Evolutionary conservation across 2,113 vertebrate genomes (phyloP).

Genomic region (Meriones unguiculatus): DNA sequence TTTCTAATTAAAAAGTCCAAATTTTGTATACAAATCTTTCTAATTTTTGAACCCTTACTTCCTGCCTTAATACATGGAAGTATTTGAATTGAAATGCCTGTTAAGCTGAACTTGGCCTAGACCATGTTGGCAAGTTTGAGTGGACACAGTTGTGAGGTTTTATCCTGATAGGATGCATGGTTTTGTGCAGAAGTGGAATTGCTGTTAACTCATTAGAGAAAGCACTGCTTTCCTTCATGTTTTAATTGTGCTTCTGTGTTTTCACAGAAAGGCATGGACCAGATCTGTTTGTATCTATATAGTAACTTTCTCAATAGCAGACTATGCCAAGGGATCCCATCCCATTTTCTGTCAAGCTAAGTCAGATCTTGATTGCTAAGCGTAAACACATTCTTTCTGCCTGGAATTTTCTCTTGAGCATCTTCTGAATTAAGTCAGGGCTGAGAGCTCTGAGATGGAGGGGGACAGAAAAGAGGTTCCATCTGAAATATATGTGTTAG

Average conservation of each 20-base stretch:
- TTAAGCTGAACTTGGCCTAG: constrained; percentile 34
- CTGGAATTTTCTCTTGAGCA: constrained; percentile 55
- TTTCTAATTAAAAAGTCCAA: constrained; percentile 51
- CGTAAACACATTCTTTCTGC: constrained; percentile 69
- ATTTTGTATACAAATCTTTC: constrained; percentile 46
- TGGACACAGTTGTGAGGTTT: constrained; percentile 52
- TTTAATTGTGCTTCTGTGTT: constrained; percentile 69
- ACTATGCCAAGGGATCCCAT: constrained; percentile 67
- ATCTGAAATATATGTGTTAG: constrained; percentile 45
- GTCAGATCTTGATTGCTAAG: constrained; percentile 66
- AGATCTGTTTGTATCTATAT: constrained; percentile 75
- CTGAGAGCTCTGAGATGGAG: constrained; percentile 28
- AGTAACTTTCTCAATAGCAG: constrained; percentile 62
- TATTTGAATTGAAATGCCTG: constrained; percentile 50
- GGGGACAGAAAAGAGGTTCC: constrained; percentile 19
- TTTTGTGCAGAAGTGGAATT: constrained; percentile 60
- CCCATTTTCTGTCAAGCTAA: constrained; percentile 71
- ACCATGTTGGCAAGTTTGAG: neutral
- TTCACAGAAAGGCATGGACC: constrained; percentile 59
- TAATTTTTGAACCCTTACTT: constrained; percentile 54
- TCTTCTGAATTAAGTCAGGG: constrained; percentile 47
- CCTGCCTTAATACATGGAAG: constrained; percentile 31
- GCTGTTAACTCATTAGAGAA: constrained; percentile 66
- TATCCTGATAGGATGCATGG: constrained; percentile 28
- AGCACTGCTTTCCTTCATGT: constrained; percentile 68